These are phyloP conservation scores for Caenorhabditis sulstoni DNA, from an alignment of 2,888 invertebrate genomes.

Conservation along the genomic window DNA sequence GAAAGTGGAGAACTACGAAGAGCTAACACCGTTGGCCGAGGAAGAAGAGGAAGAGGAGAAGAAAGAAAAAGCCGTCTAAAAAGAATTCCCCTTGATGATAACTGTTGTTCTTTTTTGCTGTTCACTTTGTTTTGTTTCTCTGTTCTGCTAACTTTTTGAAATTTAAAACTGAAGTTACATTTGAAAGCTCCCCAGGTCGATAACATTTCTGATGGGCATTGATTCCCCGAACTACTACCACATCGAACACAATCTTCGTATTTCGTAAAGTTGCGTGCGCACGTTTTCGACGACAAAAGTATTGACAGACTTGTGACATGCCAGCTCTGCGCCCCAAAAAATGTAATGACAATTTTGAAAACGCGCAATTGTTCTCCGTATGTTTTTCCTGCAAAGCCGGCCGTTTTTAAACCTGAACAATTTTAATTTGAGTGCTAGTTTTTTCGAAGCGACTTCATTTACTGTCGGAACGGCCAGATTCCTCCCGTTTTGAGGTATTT, in stretches of 20 bases:
- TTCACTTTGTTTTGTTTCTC: neutral
- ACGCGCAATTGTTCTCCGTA: neutral
- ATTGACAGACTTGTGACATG: slow-evolving; percentile 25
- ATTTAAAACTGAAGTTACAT: no score
- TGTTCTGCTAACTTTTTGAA: no score
- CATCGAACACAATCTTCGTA: no score
- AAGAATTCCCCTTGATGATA: neutral
- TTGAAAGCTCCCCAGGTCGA: no score
- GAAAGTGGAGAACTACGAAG: slow-evolving; percentile 90
- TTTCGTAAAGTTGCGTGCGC: slow-evolving; percentile 5
- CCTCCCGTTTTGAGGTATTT: no score
- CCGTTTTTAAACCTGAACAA: no score
- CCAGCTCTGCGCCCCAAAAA: slow-evolving; percentile 4
- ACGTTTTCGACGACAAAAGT: neutral
- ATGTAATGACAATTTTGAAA: neutral
- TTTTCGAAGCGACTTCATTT: no score
- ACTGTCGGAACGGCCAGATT: no score
- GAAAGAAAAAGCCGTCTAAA: slow-evolving; percentile 1
- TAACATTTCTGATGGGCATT: no score
- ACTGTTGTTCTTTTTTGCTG: slow-evolving; percentile 1
- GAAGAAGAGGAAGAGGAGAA: slow-evolving; percentile 67
- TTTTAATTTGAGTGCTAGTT: no score
- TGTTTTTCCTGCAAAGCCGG: no score
- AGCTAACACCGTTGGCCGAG: slow-evolving; percentile 71
- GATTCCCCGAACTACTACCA: no score